These are phyloP conservation scores for Cylindroiulus punctatus DNA, from an alignment of 2,888 invertebrate species.

Conservation along the genomic window DNA sequence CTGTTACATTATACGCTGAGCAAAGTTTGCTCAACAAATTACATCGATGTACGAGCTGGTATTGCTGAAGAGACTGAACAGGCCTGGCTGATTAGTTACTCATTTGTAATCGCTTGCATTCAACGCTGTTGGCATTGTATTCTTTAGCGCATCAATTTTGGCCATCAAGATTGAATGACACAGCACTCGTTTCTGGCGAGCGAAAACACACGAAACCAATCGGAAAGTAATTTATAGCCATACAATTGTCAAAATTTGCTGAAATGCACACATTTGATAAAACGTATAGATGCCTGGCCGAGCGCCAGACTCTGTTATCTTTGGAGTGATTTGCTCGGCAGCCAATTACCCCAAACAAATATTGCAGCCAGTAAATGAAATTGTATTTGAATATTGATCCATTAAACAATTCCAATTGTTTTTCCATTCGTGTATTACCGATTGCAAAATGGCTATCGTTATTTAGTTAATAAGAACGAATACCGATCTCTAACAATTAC, in stretches of 20 bases:
- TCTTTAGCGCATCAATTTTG: slow-evolving; percentile 4
- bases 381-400: slow-evolving; percentile 26
- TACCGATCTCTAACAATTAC: too few relatives aligned
- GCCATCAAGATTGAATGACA: slow-evolving; percentile 19
- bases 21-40: too few relatives aligned
- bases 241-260: not conserved
- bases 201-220: not conserved
- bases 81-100: too few relatives aligned
- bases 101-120: too few relatives aligned
- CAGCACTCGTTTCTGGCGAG: not conserved
- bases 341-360: slow-evolving; percentile 27
- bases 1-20: too few relatives aligned
- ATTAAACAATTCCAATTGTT: not conserved
- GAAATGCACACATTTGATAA: not conserved
- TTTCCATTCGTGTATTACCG: not conserved
- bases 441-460: not conserved
- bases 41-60: too few relatives aligned
- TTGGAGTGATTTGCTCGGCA: not conserved
- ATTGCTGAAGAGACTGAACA: too few relatives aligned
- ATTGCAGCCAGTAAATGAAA: slow-evolving; percentile 26
- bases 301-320: not conserved
- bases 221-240: not conserved
- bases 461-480: not conserved
- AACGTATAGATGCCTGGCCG: not conserved
- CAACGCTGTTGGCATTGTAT: too few relatives aligned